Percentiles rank a stretch among this genome's conserved stretches.
These are phyloP conservation scores for Drosophila picticornis DNA, from an alignment of 2,888 invertebrate genomes.

Conservation along the genomic window DNA sequence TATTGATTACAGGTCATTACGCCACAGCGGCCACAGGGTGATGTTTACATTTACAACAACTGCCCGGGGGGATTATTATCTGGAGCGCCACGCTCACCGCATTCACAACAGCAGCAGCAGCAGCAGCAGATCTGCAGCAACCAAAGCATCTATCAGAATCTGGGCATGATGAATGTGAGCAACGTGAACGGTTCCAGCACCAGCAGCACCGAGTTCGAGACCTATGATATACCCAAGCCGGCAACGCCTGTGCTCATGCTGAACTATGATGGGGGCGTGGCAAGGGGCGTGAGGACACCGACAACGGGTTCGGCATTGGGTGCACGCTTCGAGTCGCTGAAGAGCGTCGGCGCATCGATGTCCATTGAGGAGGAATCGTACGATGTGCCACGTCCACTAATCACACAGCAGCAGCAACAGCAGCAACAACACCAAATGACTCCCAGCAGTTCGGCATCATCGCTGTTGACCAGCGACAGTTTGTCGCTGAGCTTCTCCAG, in stretches of 20 bases:
- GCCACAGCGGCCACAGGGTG: conserved; percentile 89
- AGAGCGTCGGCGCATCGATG: conserved; percentile 72
- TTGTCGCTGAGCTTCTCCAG: conserved; percentile 86
- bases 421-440: conserved; percentile 87
- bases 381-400: conserved; percentile 88
- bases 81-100: conserved; percentile 42
- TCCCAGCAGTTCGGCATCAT: conserved; percentile 89
- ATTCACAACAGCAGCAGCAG: conserved; percentile 52
- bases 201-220: conserved; percentile 79
- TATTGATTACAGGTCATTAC: conserved; percentile 87
- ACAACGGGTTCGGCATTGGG: conserved; percentile 61
- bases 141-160: conserved; percentile 83
- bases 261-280: conserved; percentile 85
- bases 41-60: conserved; percentile 91
- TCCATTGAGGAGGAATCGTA: conserved; percentile 87
- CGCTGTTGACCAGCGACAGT: conserved; percentile 88
- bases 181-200: conserved; percentile 52
- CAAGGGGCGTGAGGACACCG: conserved; percentile 85
- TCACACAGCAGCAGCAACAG: conserved; percentile 65
- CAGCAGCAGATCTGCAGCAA: conserved; percentile 76
- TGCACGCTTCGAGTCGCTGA: conserved; percentile 78
- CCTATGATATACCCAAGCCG: conserved; percentile 88
- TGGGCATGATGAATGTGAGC: conserved; percentile 77
- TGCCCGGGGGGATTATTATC: conserved; percentile 84
- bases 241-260: conserved; percentile 86